Evolutionary conservation across 2,797 vertebrate genomes (phyloP).

Genomic region (Mallotus villosus): DNA sequence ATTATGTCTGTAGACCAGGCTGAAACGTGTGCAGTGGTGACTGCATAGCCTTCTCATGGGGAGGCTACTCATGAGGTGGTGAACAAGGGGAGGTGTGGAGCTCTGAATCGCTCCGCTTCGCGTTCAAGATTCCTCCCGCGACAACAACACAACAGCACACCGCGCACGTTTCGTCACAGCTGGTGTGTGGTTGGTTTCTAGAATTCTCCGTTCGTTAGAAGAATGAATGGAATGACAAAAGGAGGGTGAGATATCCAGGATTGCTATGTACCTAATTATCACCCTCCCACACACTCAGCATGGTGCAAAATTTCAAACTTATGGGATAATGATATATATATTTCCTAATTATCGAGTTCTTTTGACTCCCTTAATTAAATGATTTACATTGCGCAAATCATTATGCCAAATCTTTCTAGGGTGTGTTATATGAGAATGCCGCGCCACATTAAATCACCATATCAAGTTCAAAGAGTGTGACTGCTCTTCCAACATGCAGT

Average conservation of each 20-base stretch:
- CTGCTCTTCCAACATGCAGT: neutral
- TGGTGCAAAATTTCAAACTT: conserved; percentile 11
- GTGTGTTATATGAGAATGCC: neutral
- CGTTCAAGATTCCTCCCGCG: neutral
- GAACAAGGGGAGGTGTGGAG: neutral
- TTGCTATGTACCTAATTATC: conserved; percentile 36
- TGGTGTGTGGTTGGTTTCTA: conserved; percentile 11
- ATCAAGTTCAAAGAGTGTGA: neutral
- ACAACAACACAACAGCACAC: conserved; percentile 7
- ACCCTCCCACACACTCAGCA: conserved; percentile 29
- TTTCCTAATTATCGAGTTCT: conserved; percentile 10
- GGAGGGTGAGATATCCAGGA: conserved; percentile 24
- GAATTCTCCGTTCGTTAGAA: conserved; percentile 14
- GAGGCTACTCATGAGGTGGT: too few species aligned
- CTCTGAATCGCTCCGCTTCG: too few species aligned
- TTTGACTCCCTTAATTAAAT: neutral
- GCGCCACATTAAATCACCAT: neutral
- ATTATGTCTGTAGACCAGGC: neutral
- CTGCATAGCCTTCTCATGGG: too few species aligned
- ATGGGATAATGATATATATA: conserved; percentile 11
- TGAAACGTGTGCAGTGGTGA: neutral
- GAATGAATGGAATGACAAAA: conserved; percentile 29
- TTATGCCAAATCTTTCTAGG: neutral
- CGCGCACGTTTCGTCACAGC: neutral
- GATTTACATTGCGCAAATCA: too few species aligned